Conservation (phyloP, 37 sponge, comb jelly and placozoan genomes). For the Crambe crambe region DNA sequence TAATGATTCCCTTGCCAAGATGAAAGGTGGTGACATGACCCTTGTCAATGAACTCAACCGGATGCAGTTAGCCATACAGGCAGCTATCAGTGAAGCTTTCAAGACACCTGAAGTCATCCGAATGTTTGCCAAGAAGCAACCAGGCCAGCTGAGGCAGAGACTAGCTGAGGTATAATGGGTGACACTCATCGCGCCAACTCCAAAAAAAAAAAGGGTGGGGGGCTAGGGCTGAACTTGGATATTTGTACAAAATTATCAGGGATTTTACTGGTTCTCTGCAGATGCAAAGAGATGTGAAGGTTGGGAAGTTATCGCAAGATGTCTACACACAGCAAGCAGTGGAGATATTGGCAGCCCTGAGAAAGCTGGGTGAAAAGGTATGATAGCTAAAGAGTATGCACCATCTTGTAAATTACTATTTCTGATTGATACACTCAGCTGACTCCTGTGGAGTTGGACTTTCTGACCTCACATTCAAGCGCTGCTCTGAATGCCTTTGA, state of each 20-base stretch:
- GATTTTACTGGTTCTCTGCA: constrained; percentile 13
- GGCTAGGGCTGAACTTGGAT: background rate
- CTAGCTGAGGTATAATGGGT: constrained; percentile 74
- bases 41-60: constrained; percentile 84
- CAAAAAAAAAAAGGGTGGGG: no score
- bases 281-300: constrained; percentile 89
- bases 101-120: constrained; percentile 98
- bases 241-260: background rate
- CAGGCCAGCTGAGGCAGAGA: constrained; percentile 91
- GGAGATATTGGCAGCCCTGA: constrained; percentile 91
- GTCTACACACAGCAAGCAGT: constrained; percentile 77
- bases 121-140: constrained; percentile 96
- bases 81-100: constrained; percentile 99
- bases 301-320: constrained; percentile 84
- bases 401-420: background rate
- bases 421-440: constrained; percentile 42
- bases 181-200: no score
- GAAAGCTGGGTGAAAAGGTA: constrained; percentile 92
- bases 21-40: constrained; percentile 88
- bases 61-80: constrained; percentile 96
- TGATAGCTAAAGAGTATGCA: background rate
- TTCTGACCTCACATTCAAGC: constrained; percentile 75
- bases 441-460: constrained; percentile 77
- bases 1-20: constrained; percentile 80
- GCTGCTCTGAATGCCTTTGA: constrained; percentile 85